A percentile compares a stretch with the other conserved stretches of the same genome.
Evolutionary conservation across 2,797 vertebrate genomes (phyloP).

Genomic region (Clarias platycephalus): DNA sequence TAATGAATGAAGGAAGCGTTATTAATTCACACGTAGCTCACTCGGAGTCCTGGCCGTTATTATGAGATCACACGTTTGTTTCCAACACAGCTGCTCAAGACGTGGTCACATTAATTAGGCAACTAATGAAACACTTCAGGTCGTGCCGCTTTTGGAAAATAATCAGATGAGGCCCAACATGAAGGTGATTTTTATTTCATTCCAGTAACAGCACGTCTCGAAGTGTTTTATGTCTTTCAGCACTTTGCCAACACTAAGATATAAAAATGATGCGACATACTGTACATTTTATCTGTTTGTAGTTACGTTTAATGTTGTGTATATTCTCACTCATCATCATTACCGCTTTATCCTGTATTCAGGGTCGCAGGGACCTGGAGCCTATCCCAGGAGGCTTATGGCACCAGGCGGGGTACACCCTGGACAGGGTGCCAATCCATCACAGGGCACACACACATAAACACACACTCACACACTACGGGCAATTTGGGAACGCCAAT

Average conservation of each 20-base stretch:
- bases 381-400: no score
- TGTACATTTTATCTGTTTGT: background rate
- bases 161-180: background rate
- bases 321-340: background rate
- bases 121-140: background rate
- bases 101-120: background rate
- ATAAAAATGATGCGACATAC: background rate
- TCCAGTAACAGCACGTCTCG: background rate
- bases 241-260: background rate
- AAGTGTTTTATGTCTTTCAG: background rate
- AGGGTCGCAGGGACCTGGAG: no score
- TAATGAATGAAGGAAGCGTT: background rate
- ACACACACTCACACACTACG: no score
- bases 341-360: no score
- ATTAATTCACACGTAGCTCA: constrained; percentile 13
- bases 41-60: background rate
- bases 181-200: background rate
- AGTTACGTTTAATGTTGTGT: background rate
- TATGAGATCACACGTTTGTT: background rate
- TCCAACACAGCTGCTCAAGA: background rate
- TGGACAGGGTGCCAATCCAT: no score
- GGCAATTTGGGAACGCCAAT: no score
- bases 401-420: no score
- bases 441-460: no score
- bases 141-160: background rate